Evolutionary conservation across 2,113 vertebrate genomes (phyloP).

Genomic region (Mola mola): DNA sequence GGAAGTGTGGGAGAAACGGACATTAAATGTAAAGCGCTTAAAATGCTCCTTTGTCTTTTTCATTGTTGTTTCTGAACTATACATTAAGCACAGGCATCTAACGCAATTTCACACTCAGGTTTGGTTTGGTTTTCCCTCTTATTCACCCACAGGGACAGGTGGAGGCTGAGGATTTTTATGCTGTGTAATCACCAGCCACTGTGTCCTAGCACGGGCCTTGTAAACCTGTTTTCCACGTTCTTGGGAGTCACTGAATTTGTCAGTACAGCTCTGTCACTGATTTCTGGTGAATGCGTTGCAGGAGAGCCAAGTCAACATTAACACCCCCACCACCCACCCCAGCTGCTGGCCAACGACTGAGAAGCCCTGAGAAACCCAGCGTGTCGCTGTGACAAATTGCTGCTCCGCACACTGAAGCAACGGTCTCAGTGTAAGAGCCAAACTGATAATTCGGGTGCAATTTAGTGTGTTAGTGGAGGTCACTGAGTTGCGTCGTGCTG

Average conservation of each 20-base stretch:
- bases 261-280: slow-evolving; percentile 31
- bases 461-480: slow-evolving; percentile 61
- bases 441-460: slow-evolving; percentile 66
- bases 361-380: slow-evolving; percentile 39
- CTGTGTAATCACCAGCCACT: slow-evolving; percentile 78
- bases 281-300: slow-evolving; percentile 34
- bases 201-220: slow-evolving; percentile 67
- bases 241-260: slow-evolving; percentile 56
- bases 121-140: too few relatives aligned
- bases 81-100: slow-evolving; percentile 68
- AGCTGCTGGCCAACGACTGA: slow-evolving; percentile 37
- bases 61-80: slow-evolving; percentile 56
- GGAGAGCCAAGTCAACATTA: slow-evolving; percentile 41
- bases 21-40: slow-evolving; percentile 48
- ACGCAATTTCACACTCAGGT: slow-evolving; percentile 79
- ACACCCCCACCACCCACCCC: slow-evolving; percentile 4
- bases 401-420: slow-evolving; percentile 33
- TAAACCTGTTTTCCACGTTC: slow-evolving; percentile 71
- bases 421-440: slow-evolving; percentile 29
- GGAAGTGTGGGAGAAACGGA: slow-evolving; percentile 18
- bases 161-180: slow-evolving; percentile 69
- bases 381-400: slow-evolving; percentile 52
- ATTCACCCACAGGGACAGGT: slow-evolving; percentile 20
- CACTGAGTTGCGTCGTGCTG: slow-evolving; percentile 44
- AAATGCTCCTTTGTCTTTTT: slow-evolving; percentile 52